phyloP scores from a whole-genome alignment of 1,140 invertebrate species.

The Sinella curviseta region DNA sequence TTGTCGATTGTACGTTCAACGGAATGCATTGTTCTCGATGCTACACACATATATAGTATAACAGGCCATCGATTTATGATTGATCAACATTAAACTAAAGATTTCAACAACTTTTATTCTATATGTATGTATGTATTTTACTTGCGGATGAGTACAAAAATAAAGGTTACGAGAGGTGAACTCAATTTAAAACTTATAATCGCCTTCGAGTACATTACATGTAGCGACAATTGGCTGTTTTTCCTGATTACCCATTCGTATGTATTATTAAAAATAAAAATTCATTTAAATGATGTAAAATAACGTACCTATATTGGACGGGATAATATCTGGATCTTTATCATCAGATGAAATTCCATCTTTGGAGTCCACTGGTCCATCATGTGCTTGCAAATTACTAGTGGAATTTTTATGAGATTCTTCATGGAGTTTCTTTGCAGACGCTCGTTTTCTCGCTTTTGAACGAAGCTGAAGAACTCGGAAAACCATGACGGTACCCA shows the following conservation, averaged over 20 bases:
- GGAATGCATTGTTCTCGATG: too few species aligned
- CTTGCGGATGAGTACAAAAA: too few species aligned
- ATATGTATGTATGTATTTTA: too few species aligned
- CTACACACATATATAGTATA: too few species aligned
- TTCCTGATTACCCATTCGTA: not conserved
- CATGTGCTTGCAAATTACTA: conserved; percentile 38
- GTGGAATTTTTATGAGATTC: conserved; percentile 39
- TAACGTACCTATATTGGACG: conserved; percentile 46
- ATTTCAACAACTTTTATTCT: too few species aligned
- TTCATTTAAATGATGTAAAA: not conserved
- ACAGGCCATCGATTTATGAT: too few species aligned
- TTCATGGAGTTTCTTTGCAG: conserved; percentile 42
- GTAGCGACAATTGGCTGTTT: too few species aligned
- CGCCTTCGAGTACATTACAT: too few species aligned
- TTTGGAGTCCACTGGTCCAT: conserved; percentile 40
- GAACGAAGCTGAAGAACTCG: conserved; percentile 45
- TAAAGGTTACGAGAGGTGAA: too few species aligned
- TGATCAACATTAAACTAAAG: too few species aligned
- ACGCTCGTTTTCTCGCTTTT: conserved; percentile 43
- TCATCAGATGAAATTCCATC: conserved; percentile 44
- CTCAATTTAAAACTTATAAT: too few species aligned
- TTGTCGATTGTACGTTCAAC: too few species aligned
- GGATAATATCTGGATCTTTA: conserved; percentile 49
- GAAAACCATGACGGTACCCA: conserved; percentile 44
- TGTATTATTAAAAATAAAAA: not conserved